Percentiles rank a stretch among this genome's conserved stretches.
phyloP scores from a whole-genome alignment of 2,888 invertebrate genomes.

The Caenorhabditis sp. region DNA sequence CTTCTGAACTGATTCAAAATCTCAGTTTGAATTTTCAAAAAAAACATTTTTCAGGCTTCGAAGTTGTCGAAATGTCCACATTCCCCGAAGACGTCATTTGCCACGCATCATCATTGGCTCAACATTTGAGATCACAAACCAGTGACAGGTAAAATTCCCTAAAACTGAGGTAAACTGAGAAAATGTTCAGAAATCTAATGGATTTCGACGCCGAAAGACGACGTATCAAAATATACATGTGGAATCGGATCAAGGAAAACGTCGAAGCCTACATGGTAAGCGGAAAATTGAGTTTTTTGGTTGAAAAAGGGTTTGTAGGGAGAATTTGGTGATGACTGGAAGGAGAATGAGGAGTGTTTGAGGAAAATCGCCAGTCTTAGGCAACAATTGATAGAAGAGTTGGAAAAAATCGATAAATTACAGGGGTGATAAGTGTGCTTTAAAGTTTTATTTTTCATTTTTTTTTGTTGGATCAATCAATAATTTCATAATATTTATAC shows the following conservation, averaged over 20 bases:
- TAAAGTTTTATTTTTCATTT: neutral
- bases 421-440: neutral
- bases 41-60: constrained; percentile 70
- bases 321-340: constrained; percentile 1
- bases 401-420: neutral
- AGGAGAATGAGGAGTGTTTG: neutral
- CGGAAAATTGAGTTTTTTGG: neutral
- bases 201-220: constrained; percentile 1
- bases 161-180: no score
- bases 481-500: constrained; percentile 16
- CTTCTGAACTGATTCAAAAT: no score
- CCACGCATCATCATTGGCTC: constrained; percentile 65
- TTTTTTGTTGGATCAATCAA: neutral
- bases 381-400: neutral
- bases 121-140: constrained; percentile 21
- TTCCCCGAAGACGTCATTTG: constrained; percentile 69
- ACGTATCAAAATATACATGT: constrained; percentile 1
- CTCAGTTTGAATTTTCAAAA: neutral
- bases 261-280: constrained; percentile 1
- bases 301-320: neutral
- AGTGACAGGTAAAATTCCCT: neutral
- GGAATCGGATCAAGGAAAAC: constrained; percentile 1
- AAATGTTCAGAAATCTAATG: neutral
- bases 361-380: neutral
- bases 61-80: constrained; percentile 72